These are phyloP conservation scores for Pachyuromys duprasi DNA, from an alignment of 2,797 vertebrate genomes.

Conservation along the genomic window DNA sequence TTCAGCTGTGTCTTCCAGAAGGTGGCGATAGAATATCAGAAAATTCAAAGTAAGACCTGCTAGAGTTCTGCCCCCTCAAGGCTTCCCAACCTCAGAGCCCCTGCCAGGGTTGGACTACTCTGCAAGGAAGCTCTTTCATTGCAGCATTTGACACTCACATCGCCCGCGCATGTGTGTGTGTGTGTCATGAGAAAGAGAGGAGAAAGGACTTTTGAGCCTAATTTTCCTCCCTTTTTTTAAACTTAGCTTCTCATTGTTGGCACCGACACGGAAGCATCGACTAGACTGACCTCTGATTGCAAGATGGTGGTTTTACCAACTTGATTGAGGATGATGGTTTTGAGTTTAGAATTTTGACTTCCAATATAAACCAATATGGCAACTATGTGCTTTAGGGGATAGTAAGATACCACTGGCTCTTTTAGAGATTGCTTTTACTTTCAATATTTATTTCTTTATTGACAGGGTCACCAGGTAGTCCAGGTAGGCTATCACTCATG, in stretches of 20 bases:
- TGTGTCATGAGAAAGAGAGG: neutral
- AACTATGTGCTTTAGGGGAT: neutral
- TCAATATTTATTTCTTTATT: neutral
- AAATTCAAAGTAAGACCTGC: slow-evolving; percentile 16
- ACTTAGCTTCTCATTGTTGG: neutral
- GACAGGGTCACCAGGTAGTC: neutral
- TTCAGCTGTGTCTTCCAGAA: slow-evolving; percentile 82
- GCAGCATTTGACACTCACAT: neutral
- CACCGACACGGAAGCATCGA: neutral
- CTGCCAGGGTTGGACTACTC: neutral
- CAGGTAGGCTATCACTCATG: neutral
- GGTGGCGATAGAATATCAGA: slow-evolving; percentile 83
- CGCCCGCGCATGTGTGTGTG: too few relatives aligned
- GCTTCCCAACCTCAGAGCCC: neutral
- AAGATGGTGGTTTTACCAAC: neutral
- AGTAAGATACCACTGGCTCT: neutral
- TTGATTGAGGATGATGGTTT: neutral
- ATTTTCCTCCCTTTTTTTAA: neutral
- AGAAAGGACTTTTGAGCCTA: neutral
- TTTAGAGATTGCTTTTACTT: neutral
- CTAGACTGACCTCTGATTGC: neutral
- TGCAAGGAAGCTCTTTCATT: neutral
- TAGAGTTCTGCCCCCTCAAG: neutral
- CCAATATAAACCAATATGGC: neutral
- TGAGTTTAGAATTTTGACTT: slow-evolving; percentile 12